A percentile compares a stretch with the other conserved stretches of the same genome.
phyloP scores from a whole-genome alignment of 2,113 vertebrate genomes.

The Menidia beryllina region DNA sequence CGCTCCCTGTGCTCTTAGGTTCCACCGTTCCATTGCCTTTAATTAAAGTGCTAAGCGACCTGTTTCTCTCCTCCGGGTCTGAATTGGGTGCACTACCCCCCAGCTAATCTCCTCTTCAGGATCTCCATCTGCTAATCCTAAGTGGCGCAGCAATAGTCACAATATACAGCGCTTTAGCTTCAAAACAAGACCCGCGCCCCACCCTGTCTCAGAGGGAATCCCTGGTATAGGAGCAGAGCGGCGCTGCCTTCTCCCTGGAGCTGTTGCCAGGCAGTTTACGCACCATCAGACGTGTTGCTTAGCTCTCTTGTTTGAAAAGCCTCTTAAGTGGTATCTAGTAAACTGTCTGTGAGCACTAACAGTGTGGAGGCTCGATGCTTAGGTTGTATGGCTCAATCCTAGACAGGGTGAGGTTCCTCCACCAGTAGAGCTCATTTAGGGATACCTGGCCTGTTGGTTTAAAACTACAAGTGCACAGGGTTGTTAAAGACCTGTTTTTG shows the following conservation, averaged over 20 bases:
- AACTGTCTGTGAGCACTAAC: conserved; percentile 57
- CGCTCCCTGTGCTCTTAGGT: conserved; percentile 9
- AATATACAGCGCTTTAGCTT: conserved; percentile 53
- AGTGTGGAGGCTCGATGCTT: conserved; percentile 1
- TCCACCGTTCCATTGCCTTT: conserved; percentile 45
- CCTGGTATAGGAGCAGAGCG: conserved; percentile 43
- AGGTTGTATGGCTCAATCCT: conserved; percentile 26
- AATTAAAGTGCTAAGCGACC: conserved; percentile 60
- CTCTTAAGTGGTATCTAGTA: conserved; percentile 72
- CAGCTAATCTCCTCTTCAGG: conserved; percentile 64
- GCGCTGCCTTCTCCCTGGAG: conserved; percentile 36
- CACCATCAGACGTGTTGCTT: conserved; percentile 65
- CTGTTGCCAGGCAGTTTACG: conserved; percentile 79
- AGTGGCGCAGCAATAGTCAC: conserved; percentile 31
- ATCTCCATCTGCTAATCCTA: conserved; percentile 64
- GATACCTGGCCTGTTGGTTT: conserved; percentile 46
- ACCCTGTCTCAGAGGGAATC: conserved; percentile 53
- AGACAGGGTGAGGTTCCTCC: conserved; percentile 11
- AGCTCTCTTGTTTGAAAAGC: conserved; percentile 74
- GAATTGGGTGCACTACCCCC: conserved; percentile 36
- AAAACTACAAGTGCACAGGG: conserved; percentile 6
- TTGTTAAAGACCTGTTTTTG: conserved; percentile 45
- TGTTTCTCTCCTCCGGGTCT: conserved; percentile 53
- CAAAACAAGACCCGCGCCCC: conserved; percentile 52
- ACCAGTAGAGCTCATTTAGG: conserved; percentile 47